Evolutionary conservation across 2,797 vertebrate genomes (phyloP).

Genomic region (Octomys mimax): DNA sequence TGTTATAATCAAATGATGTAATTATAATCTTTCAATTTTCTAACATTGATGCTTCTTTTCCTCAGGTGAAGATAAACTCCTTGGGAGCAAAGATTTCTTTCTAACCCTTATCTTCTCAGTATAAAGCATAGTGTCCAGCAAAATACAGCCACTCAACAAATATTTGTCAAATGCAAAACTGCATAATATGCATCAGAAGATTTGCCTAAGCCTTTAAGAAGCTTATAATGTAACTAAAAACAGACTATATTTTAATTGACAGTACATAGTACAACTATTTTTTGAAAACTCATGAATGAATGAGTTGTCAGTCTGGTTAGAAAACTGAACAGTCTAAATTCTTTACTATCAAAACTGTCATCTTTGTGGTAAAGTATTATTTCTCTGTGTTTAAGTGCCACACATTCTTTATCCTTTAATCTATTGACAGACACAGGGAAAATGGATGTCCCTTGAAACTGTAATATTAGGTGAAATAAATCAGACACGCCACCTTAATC

Average conservation of each 20-base stretch:
- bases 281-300: constrained; percentile 5
- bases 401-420: not conserved
- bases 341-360: not conserved
- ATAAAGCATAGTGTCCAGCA: not conserved
- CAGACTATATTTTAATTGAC: not conserved
- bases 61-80: not conserved
- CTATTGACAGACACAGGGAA: not conserved
- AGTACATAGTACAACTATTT: not conserved
- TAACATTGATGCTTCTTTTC: not conserved
- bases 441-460: not conserved
- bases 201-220: not conserved
- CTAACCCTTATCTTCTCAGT: not conserved
- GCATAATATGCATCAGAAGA: not conserved
- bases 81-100: not conserved
- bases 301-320: not conserved
- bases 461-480: not conserved
- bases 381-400: not conserved
- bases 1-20: not conserved
- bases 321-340: not conserved
- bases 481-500: not conserved
- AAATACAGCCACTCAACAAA: not conserved
- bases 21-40: not conserved
- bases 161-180: not conserved
- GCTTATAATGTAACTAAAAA: not conserved
- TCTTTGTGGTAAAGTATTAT: not conserved